Evolutionary conservation across 1,140 invertebrate species (phyloP).

Genomic region (Mya arenaria): DNA sequence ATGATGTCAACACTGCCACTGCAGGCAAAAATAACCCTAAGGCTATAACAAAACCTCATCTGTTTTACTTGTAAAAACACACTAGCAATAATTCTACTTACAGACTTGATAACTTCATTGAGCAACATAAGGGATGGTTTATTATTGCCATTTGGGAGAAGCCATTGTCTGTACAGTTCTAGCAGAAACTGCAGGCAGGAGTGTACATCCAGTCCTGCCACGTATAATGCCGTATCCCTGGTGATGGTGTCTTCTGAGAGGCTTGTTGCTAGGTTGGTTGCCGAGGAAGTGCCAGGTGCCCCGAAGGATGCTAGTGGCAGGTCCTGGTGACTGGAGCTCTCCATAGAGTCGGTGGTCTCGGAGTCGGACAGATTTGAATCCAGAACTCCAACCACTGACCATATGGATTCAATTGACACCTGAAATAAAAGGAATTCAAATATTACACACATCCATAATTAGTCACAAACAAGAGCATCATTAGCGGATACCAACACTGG

Average conservation of each 20-base stretch:
- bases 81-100: constrained; percentile 72
- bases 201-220: constrained; percentile 86
- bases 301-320: not conserved
- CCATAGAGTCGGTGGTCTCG: constrained; percentile 74
- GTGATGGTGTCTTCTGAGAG: constrained; percentile 49
- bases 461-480: no score
- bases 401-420: constrained; percentile 79
- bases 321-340: constrained; percentile 63
- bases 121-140: constrained; percentile 84
- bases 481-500: no score
- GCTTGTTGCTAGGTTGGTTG: constrained; percentile 45
- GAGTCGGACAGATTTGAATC: constrained; percentile 68
- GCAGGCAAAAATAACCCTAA: no score
- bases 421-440: no score
- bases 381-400: constrained; percentile 77
- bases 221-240: constrained; percentile 44
- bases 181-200: constrained; percentile 93
- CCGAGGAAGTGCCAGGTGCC: no score
- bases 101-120: constrained; percentile 87
- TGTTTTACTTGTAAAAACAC: not conserved
- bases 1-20: no score
- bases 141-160: constrained; percentile 82
- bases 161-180: constrained; percentile 90
- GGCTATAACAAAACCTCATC: no score
- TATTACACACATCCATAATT: no score